Conservation (phyloP, 2,888 invertebrate species). For the Euplagia quadripunctaria region DNA sequence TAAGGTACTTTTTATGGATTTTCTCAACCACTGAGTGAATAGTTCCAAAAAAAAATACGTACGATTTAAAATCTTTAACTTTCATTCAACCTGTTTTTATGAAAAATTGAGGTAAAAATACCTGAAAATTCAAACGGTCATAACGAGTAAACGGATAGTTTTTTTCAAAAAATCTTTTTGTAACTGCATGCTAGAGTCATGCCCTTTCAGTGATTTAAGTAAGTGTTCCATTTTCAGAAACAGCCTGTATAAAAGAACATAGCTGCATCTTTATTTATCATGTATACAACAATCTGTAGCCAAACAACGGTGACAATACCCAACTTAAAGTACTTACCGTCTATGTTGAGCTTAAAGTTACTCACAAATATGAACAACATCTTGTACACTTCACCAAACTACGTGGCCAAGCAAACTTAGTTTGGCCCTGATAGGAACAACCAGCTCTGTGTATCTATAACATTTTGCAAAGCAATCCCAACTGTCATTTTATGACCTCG, state of each 20-base stretch:
- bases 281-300: background rate
- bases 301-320: constrained; percentile 3
- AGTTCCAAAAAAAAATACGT: too few relatives aligned
- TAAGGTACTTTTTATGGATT: too few relatives aligned
- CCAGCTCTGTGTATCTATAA: background rate
- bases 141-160: too few relatives aligned
- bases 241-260: background rate
- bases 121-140: too few relatives aligned
- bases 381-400: constrained; percentile 9
- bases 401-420: constrained; percentile 5
- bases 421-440: background rate
- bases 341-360: constrained; percentile 6
- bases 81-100: too few relatives aligned
- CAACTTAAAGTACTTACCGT: constrained; percentile 8
- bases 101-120: too few relatives aligned
- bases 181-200: too few relatives aligned
- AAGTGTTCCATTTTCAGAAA: too few relatives aligned
- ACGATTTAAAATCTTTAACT: too few relatives aligned
- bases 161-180: too few relatives aligned
- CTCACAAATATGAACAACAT: constrained; percentile 15
- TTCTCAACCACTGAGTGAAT: too few relatives aligned
- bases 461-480: background rate
- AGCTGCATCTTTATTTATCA: background rate
- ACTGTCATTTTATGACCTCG: background rate
- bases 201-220: too few relatives aligned